Evolutionary conservation across 2,797 vertebrate species (phyloP).

Genomic region (Mergus octosetaceus): DNA sequence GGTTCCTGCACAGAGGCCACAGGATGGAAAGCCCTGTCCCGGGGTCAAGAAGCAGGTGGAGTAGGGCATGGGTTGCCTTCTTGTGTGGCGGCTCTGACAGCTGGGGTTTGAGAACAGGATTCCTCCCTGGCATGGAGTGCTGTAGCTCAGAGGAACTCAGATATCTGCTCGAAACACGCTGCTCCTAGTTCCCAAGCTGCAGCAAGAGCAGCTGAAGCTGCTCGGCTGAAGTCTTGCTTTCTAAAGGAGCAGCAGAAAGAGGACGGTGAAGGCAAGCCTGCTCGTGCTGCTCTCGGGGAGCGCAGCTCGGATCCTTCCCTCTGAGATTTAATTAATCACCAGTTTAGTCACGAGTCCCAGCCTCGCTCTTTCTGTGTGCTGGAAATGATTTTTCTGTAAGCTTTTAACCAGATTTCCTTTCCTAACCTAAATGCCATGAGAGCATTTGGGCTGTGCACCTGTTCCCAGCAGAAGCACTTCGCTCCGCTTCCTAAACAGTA

Average conservation of each 20-base stretch:
- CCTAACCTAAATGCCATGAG: neutral
- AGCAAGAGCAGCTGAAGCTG: neutral
- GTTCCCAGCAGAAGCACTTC: slow-evolving; percentile 19
- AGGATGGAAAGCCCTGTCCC: neutral
- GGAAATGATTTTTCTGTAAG: neutral
- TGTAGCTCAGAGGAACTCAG: neutral
- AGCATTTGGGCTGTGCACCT: slow-evolving; percentile 18
- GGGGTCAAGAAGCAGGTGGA: neutral
- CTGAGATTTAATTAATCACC: neutral
- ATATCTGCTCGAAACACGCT: neutral
- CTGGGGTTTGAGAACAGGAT: neutral
- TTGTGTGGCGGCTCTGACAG: neutral
- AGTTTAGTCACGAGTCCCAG: neutral
- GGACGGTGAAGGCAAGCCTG: neutral
- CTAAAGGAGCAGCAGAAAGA: neutral
- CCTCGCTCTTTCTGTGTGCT: neutral
- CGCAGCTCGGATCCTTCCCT: neutral
- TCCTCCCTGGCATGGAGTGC: neutral
- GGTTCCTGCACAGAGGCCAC: neutral
- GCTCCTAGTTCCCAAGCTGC: neutral
- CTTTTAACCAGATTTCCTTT: neutral
- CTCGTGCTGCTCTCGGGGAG: neutral
- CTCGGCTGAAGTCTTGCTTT: neutral
- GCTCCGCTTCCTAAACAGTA: neutral
- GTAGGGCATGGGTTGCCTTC: neutral